A percentile compares a stretch with the other conserved stretches of the same genome.
Conservation (phyloP, 1,140 invertebrate genomes). For the Heliconius hermathena region DNA sequence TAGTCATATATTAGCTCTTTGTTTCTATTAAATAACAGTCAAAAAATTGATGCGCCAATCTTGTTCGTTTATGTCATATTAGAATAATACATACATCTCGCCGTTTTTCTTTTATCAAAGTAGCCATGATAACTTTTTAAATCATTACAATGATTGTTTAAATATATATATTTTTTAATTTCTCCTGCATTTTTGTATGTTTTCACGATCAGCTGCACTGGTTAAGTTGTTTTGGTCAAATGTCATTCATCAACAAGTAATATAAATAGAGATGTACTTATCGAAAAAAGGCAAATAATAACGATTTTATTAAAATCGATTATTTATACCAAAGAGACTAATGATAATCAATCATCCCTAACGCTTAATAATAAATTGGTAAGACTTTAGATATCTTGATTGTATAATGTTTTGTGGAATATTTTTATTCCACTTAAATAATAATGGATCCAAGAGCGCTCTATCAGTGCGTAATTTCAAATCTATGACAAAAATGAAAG, state of each 20-base stretch:
- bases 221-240: slow-evolving; percentile 9
- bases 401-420: no score
- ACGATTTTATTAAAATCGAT: neutral
- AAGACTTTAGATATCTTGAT: no score
- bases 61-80: neutral
- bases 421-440: no score
- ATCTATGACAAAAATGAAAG: neutral
- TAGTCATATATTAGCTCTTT: neutral
- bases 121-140: slow-evolving; percentile 54
- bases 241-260: slow-evolving; percentile 11
- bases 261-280: neutral
- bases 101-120: slow-evolving; percentile 67
- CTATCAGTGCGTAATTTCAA: neutral
- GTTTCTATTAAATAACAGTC: neutral
- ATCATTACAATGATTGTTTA: slow-evolving; percentile 5
- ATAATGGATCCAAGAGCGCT: no score
- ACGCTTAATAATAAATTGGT: no score
- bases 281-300: neutral
- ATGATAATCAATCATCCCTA: no score
- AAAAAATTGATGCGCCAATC: slow-evolving; percentile 2
- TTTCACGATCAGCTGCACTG: slow-evolving; percentile 32
- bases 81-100: slow-evolving; percentile 50
- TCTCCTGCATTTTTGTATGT: slow-evolving; percentile 19
- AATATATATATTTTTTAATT: neutral
- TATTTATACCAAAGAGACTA: neutral